Evolutionary conservation across 1,140 invertebrate species (phyloP).

Genomic region (Sitobion miscanthi): DNA sequence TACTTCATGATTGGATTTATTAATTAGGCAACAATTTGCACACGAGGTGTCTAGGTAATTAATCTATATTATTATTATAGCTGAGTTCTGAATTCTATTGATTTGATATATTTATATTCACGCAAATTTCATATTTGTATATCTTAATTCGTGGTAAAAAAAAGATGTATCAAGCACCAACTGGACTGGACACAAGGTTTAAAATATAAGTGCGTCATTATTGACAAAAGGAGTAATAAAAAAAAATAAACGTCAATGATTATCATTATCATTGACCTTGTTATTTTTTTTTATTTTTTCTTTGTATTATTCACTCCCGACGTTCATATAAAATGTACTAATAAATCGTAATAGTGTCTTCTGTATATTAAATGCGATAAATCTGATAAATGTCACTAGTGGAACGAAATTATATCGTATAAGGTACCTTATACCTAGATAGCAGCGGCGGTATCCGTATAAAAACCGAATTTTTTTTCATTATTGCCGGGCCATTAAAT

Average conservation of each 20-base stretch:
- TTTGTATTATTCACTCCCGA: not conserved
- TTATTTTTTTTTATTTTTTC: not conserved
- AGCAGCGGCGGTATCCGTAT: not conserved
- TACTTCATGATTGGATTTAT: no score
- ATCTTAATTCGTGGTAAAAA: not conserved
- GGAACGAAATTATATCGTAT: not conserved
- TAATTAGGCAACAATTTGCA: no score
- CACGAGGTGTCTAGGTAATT: no score
- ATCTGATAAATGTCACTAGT: not conserved
- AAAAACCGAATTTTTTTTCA: not conserved
- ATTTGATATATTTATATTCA: not conserved
- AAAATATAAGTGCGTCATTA: not conserved
- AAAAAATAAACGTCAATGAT: not conserved
- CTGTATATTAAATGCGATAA: not conserved
- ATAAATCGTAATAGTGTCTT: conserved; percentile 7
- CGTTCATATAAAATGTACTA: not conserved
- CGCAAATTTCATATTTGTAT: not conserved
- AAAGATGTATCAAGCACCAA: not conserved
- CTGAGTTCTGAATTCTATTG: not conserved
- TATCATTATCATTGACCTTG: not conserved
- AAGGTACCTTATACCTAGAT: not conserved
- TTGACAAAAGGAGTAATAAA: no score
- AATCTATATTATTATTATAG: not conserved
- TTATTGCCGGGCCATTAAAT: not conserved
- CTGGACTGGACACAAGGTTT: not conserved